These are phyloP conservation scores for Trachemys scripta DNA, from an alignment of 2,113 vertebrate genomes.

Conservation along the genomic window DNA sequence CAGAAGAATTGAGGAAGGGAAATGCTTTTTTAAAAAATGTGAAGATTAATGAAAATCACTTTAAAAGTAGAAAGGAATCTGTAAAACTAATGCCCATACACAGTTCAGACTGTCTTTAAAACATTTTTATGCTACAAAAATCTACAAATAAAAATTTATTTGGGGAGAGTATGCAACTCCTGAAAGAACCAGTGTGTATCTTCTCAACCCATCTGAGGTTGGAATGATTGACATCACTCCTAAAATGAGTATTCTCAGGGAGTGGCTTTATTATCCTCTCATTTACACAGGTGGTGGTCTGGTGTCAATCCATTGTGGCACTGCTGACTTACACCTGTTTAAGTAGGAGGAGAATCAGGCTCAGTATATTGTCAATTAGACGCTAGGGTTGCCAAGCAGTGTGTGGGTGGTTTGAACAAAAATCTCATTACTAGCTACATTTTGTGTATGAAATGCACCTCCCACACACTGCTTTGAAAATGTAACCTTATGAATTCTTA, in stretches of 20 bases:
- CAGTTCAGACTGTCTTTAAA: not conserved
- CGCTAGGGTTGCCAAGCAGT: not conserved
- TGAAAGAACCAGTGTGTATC: fast-evolving
- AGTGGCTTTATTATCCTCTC: not conserved
- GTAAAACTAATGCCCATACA: not conserved
- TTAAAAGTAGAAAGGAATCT: not conserved
- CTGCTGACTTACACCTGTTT: not conserved
- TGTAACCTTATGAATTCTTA: not conserved
- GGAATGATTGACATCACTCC: not conserved
- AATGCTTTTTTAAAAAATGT: not conserved
- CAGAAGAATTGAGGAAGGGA: not conserved
- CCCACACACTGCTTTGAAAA: not conserved
- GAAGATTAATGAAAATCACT: not conserved
- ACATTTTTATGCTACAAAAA: no score
- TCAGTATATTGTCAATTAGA: not conserved
- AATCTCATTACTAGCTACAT: not conserved
- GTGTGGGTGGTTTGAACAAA: not conserved
- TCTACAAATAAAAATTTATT: not conserved
- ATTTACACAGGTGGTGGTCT: not conserved
- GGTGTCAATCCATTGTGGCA: no score
- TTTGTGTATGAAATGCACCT: not conserved
- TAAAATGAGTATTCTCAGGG: not conserved
- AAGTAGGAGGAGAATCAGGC: not conserved
- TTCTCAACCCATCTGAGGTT: fast-evolving
- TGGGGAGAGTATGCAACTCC: not conserved